Base-by-base conservation (phyloP, 1,140 invertebrate genomes). In the Colletes latitarsis region DNA sequence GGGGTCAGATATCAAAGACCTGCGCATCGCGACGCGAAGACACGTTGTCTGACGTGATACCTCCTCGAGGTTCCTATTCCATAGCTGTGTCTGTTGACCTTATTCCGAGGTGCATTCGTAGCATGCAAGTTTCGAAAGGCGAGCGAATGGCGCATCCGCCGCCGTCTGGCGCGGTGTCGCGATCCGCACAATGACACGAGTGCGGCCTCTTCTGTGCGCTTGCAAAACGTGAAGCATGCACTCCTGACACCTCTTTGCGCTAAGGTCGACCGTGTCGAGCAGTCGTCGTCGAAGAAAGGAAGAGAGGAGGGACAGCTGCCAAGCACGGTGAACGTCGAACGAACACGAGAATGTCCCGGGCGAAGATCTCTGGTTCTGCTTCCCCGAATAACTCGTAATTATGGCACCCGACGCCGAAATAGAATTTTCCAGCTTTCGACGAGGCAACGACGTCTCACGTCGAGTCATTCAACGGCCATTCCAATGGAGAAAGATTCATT, bases 201-300 rank as follows among this genome's bases (percentile, higher is more conserved):
- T 49, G 75, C 15, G 63, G 41, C 76, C 81, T 78, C 81, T 79
- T 82, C 74, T 71, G 72, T 55, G 68, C 69, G 49, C 68, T 79
- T 67, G 80, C 84, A 76, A 77, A 86, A 77, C 75, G 84, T 87
- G 60, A 77, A 87, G 84, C 78, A 67, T 73, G 72, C 81, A 83
- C 77, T 86, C 73, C 15, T 75, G 46, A 69, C 76, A 43, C 72
- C 80, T 84, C 82, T 84, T 58, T 68, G 53, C 30, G 67, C 67
- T 67, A 71, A 72, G 79, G 60, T 70, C 79, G 73, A 43, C 74
- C 57, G 60, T 66, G 58, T 83, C 74, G 67, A 82, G 82, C 74
- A 55, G 43, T 17, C 58, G 64, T 49, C 57, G 17, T 21, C 66
- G 19, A 69, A 64, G 64, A 72, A 73, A 41, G 21, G 19, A 17